These are phyloP conservation scores for Catocala sponsa DNA, from an alignment of 2,888 invertebrate species.

Conservation along the genomic window DNA sequence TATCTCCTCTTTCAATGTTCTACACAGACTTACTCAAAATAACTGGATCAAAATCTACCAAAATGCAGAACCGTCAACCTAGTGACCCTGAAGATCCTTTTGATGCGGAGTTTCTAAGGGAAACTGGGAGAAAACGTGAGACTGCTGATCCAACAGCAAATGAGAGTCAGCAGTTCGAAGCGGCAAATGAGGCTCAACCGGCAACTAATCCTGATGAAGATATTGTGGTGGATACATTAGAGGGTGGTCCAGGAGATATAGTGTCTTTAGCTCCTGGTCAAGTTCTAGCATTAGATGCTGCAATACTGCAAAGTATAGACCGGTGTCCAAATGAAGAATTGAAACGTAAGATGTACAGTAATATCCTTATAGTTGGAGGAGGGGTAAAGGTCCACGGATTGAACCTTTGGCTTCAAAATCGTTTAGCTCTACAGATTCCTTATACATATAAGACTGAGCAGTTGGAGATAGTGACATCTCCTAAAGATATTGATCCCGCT, in stretches of 20 bases:
- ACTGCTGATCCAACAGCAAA: constrained; percentile 77
- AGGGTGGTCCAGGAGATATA: constrained; percentile 88
- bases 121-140: constrained; percentile 91
- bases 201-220: constrained; percentile 90
- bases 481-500: constrained; percentile 97
- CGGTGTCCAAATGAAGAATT: constrained; percentile 95
- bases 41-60: constrained; percentile 92
- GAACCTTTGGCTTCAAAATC: constrained; percentile 95
- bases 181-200: constrained; percentile 82
- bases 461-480: constrained; percentile 95
- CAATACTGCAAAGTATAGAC: constrained; percentile 96
- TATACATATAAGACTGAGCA: constrained; percentile 93
- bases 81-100: constrained; percentile 97
- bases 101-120: constrained; percentile 96
- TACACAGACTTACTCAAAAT: constrained; percentile 96
- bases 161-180: constrained; percentile 83
- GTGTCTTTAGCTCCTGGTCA: constrained; percentile 92
- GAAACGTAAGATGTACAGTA: constrained; percentile 97
- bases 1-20: constrained; percentile 96
- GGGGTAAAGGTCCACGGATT: constrained; percentile 95
- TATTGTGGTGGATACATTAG: constrained; percentile 91
- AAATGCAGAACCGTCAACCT: constrained; percentile 91
- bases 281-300: constrained; percentile 96
- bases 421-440: constrained; percentile 94
- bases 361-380: constrained; percentile 96